Percentiles rank a stretch among this genome's conserved stretches.
Conservation (phyloP, 2,888 invertebrate genomes). For the Oligia strigilis region DNA sequence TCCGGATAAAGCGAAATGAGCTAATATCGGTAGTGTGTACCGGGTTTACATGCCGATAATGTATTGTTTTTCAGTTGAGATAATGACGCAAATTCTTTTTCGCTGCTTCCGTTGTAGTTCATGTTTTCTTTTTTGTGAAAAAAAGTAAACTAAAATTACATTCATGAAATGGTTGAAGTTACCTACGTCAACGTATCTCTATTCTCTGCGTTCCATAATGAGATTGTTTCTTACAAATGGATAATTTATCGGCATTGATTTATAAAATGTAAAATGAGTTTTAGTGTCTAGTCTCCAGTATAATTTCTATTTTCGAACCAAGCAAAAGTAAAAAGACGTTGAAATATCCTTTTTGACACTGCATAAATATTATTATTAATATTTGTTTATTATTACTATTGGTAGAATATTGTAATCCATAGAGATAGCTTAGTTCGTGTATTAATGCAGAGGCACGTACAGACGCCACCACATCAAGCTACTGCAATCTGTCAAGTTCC, state of each 20-base stretch:
- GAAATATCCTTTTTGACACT: not conserved
- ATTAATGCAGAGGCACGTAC: no score
- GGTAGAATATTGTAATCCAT: no score
- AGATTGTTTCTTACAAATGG: slow-evolving; percentile 7
- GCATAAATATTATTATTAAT: no score
- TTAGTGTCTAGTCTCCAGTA: not conserved
- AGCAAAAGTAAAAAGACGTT: slow-evolving; percentile 2
- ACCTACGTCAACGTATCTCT: not conserved
- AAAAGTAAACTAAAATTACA: no score
- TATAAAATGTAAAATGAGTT: not conserved
- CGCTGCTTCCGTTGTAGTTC: not conserved
- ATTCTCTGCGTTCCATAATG: not conserved
- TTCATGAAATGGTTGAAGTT: not conserved
- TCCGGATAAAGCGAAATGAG: slow-evolving; percentile 52
- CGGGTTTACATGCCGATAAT: slow-evolving; percentile 23
- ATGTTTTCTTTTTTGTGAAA: not conserved
- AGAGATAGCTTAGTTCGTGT: no score
- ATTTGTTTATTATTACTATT: no score
- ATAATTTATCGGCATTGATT: slow-evolving; percentile 6
- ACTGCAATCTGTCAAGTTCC: no score
- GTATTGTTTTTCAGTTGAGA: slow-evolving; percentile 16
- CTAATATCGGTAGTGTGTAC: slow-evolving; percentile 40
- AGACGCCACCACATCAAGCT: no score
- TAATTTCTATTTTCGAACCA: slow-evolving; percentile 12
- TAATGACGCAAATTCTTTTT: not conserved